Evolutionary conservation across 2,797 vertebrate species (phyloP), one percentile per base, ranked within the genome.

Genomic region (Halcyon badia): DNA sequence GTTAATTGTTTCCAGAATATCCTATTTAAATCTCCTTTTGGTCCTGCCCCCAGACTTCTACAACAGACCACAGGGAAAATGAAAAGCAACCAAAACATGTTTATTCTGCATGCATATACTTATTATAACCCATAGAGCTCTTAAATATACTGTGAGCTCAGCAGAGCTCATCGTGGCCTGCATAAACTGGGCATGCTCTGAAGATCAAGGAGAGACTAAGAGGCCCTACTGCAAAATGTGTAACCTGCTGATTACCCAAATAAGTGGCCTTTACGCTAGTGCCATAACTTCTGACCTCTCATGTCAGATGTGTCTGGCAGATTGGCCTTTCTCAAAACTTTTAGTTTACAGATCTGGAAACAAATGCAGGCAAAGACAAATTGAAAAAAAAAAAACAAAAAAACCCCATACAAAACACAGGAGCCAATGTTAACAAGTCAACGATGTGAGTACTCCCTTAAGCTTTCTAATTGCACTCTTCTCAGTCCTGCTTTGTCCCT

Each of bases 41-140:
- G 1, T 80, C 18, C 25, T 66, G 15, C 22, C 94, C 44, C 33
- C 37, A 39, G 41, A 19, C n/a, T 69, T 77, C 44, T 78, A 30
- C 76, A 21, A 30, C 26, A 78, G 61, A 78, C 30, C 35, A 62
- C 69, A 84, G 51, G 61, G 58, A 70, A 82, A 95, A 68, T 39
- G 33, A 66, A 82, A 92, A 90, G 10, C 48, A 68, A 66, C 9
- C 10, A 80, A 82, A 76, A 73, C 26, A n/a, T 1, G 5, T 44
- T 91, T 66, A 24, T 60, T 92, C 44, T 42, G 21, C 35, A 15
- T 33, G 11, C 3, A 15, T 3, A 2, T 20, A 3, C 8, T 68
- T 77, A 28, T 48, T 83, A 9, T 37, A 79, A 31, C 14, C 25
- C 25, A 5, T 12, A 15, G 0, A 72, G 28, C 31, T 60, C 58